Percentiles rank a stretch among this genome's conserved stretches.
phyloP scores from a whole-genome alignment of 2,888 invertebrate species.

The Empis stercorea region DNA sequence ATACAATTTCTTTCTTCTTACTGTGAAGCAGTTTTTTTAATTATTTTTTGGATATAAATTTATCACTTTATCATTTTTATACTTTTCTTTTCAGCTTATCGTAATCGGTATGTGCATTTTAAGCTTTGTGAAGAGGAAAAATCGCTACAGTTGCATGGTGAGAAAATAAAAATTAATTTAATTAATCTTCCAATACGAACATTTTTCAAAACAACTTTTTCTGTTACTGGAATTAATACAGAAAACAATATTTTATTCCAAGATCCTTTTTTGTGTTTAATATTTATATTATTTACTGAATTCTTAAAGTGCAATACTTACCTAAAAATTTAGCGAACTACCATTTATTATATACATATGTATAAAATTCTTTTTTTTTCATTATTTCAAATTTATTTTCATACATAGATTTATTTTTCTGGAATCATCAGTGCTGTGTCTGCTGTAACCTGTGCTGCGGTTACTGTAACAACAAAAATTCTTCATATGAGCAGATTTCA shows the following conservation, averaged over 20 bases:
- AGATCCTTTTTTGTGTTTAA: too few relatives aligned
- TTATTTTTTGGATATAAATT: too few relatives aligned
- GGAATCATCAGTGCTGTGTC: neutral
- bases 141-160: neutral
- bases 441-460: conserved; percentile 1
- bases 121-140: neutral
- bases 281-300: too few relatives aligned
- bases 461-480: conserved; percentile 1
- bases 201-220: too few relatives aligned
- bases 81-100: neutral
- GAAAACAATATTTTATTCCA: too few relatives aligned
- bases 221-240: too few relatives aligned
- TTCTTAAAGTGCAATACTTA: too few relatives aligned
- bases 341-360: too few relatives aligned
- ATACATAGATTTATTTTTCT: neutral
- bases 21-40: too few relatives aligned
- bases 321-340: too few relatives aligned
- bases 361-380: neutral
- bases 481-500: neutral
- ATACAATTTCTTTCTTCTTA: too few relatives aligned
- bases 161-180: neutral
- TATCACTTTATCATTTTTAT: neutral
- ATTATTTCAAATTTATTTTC: neutral
- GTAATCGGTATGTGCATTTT: neutral
- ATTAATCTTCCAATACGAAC: too few relatives aligned